phyloP scores from a whole-genome alignment of 2,797 vertebrate genomes.

The Buceros bicornis region DNA sequence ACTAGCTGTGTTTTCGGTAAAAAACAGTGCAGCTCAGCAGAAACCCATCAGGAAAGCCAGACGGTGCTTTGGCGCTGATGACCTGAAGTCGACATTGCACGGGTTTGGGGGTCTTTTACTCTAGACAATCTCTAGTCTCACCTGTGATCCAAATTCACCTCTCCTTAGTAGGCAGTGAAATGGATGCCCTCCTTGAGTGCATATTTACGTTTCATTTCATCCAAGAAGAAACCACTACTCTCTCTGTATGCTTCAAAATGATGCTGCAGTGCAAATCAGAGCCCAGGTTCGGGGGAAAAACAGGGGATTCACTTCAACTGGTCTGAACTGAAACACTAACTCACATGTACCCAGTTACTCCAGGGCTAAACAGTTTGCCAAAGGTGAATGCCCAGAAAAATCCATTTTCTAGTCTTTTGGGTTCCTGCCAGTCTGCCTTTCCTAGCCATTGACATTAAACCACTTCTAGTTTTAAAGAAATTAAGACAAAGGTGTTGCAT shows the following conservation, averaged over 20 bases:
- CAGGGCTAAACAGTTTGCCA: neutral
- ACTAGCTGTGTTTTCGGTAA: neutral
- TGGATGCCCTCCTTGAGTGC: neutral
- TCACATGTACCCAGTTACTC: fast-evolving
- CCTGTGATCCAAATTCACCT: neutral
- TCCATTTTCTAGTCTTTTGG: neutral
- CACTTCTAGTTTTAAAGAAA: neutral
- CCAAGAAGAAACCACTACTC: neutral
- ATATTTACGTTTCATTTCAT: neutral
- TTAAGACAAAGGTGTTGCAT: neutral
- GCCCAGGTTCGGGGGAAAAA: neutral
- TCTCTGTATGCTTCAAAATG: neutral
- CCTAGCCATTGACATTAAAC: neutral
- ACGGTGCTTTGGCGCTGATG: neutral
- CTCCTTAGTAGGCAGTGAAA: neutral
- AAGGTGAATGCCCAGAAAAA: neutral
- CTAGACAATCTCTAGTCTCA: neutral
- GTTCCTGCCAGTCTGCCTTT: neutral
- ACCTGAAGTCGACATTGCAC: fast-evolving
- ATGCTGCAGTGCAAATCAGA: neutral
- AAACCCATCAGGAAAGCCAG: neutral
- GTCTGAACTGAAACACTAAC: neutral
- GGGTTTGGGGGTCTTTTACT: neutral
- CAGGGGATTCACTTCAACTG: fast-evolving
- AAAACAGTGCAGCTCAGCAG: neutral